phyloP scores from a whole-genome alignment of 2,797 vertebrate species.

The Micrastur ruficollis region DNA sequence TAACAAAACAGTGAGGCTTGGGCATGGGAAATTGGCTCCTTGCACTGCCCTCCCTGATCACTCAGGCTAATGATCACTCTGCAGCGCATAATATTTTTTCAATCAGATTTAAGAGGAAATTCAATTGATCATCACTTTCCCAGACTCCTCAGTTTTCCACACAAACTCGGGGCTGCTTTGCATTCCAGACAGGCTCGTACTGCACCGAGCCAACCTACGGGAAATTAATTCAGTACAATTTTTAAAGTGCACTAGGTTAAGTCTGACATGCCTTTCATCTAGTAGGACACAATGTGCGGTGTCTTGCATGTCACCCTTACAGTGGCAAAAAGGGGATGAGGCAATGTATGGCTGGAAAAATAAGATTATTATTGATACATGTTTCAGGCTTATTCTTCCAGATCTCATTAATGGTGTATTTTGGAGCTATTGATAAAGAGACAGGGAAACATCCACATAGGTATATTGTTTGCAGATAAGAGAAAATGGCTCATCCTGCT shows the following conservation, averaged over 20 bases:
- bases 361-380: neutral
- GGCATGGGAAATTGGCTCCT: neutral
- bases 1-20: neutral
- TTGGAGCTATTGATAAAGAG: neutral
- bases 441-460: neutral
- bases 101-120: neutral
- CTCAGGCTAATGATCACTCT: neutral
- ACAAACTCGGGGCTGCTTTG: neutral
- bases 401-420: neutral
- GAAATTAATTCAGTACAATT: neutral
- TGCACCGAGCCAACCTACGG: neutral
- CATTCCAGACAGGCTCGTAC: slow-evolving; percentile 1
- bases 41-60: neutral
- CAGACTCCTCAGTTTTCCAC: neutral
- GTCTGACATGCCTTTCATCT: neutral
- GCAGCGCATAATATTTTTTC: neutral
- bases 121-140: slow-evolving; percentile 3
- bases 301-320: neutral
- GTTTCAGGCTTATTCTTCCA: neutral
- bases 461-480: neutral
- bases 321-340: neutral
- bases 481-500: neutral
- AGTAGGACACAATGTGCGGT: neutral
- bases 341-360: neutral
- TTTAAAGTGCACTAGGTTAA: neutral